Conservation (phyloP, 2,113 vertebrate species). For the Hystrix brachyura region DNA sequence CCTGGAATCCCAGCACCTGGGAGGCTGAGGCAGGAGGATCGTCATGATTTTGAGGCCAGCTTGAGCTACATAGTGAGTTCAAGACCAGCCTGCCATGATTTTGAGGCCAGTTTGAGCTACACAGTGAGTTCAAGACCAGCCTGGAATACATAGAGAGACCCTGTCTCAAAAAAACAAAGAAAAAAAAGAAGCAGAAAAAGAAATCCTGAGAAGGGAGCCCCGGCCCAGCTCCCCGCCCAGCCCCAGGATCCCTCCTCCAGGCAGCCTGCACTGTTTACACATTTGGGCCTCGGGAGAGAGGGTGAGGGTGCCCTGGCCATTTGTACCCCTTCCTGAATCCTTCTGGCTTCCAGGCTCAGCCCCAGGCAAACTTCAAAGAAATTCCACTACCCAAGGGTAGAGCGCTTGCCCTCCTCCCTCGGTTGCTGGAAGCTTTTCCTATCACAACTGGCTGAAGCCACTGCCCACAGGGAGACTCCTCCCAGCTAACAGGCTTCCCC, state of each 20-base stretch:
- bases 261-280: conserved; percentile 50
- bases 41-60: not conserved
- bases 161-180: not conserved
- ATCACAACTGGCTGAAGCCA: not conserved
- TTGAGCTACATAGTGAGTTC: too few relatives aligned
- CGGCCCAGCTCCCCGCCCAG: not conserved
- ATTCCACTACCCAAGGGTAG: conserved; percentile 24
- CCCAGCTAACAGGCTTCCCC: not conserved
- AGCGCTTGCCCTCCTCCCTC: not conserved
- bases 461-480: not conserved
- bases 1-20: not conserved
- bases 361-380: conserved; percentile 58
- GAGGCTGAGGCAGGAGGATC: not conserved
- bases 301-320: not conserved
- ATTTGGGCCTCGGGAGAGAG: conserved; percentile 17
- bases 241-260: not conserved
- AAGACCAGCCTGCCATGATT: not conserved
- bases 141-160: not conserved
- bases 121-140: not conserved
- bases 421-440: not conserved
- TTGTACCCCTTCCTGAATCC: not conserved
- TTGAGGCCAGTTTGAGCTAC: too few relatives aligned
- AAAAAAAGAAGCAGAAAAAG: not conserved
- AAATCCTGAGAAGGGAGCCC: not conserved
- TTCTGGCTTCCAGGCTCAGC: conserved; percentile 44